Base-by-base conservation (phyloP, 1,140 invertebrate genomes). In the Leptinotarsa defecta region DNA sequence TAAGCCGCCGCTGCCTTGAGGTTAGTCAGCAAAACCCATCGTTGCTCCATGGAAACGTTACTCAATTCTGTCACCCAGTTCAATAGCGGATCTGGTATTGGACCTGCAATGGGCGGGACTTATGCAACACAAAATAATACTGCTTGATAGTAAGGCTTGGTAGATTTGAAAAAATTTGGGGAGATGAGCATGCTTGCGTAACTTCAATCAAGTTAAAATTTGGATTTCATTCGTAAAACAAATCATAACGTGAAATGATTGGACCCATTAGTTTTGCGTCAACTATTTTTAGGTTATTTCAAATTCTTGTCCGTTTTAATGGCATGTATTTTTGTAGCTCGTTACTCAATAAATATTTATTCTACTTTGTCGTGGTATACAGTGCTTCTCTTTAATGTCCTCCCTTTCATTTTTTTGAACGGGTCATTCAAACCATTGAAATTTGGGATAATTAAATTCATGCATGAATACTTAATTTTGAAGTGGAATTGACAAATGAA, bases 1-100 rank as follows among this genome's bases (percentile, higher is more conserved):
- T 99, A 99, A 1, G 94, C 93, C 1, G 95, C 93, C 1, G 98
- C 96, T 1, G 98, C 97, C 87, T 97, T 96, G 34, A 99, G 88
- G 84, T 94, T 94, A 22, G 91, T 92, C 3, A 98, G 86, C 19
- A 98, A 84, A 4, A 94, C 89, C 90, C 92, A 96, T 24, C 94
- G 91, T 73, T 91, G 90, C 68, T 90, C 88, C 1, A 94, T 90
- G 0, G 94, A 94, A 6, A 98, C 93, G 82, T 98, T 97, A 78
- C 92, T 92, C 52, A 94, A 86, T 82, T 96, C 94, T 1, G 94
- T 96, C 74, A 94, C 89, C 97, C 97, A 99, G 83, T 94, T 95
- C 27, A 94, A 84, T 2, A 94, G 85, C 1, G 93, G 91, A 85
- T 95, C 94, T 69, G 93, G 91, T 74, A 94, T 92, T 48, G 93